Percentiles rank a stretch among this genome's conserved stretches.
Conservation (phyloP, 2,888 invertebrate species). For the Drosophila parthenogenetica region DNA sequence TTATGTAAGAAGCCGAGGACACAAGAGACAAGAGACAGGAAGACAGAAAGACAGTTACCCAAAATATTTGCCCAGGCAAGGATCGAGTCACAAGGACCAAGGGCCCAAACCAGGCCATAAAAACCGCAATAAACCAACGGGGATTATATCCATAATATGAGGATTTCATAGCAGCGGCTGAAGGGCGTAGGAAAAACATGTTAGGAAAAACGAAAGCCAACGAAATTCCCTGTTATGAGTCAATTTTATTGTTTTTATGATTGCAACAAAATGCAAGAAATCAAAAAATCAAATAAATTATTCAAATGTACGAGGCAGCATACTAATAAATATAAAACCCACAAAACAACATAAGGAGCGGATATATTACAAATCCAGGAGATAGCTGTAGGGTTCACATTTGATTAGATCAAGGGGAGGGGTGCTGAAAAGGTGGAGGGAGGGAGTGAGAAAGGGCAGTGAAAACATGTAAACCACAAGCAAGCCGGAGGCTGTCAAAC, state of each 20-base stretch:
- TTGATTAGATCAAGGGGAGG: conserved; percentile 46
- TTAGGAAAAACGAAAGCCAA: conserved; percentile 26
- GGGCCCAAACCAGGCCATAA: conserved; percentile 52
- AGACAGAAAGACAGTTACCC: conserved; percentile 9
- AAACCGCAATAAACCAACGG: conserved; percentile 78
- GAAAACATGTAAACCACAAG: conserved; percentile 22
- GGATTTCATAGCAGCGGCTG: conserved; percentile 52
- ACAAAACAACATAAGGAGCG: conserved; percentile 46
- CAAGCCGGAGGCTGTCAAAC: conserved; percentile 19
- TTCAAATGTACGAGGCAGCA: conserved; percentile 61
- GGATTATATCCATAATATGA: conserved; percentile 76
- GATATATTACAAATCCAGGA: conserved; percentile 21
- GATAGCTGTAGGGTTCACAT: conserved; percentile 26
- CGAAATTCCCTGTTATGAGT: conserved; percentile 16
- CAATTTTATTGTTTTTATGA: conserved; percentile 73
- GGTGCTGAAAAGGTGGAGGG: conserved; percentile 17
- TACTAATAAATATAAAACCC: conserved; percentile 55
- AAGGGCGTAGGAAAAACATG: conserved; percentile 20
- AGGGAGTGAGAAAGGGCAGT: not conserved
- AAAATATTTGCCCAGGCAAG: conserved; percentile 42
- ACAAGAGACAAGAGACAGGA: conserved; percentile 22
- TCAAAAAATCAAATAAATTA: conserved; percentile 83
- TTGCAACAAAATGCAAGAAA: conserved; percentile 67
- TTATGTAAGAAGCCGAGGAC: conserved; percentile 71
- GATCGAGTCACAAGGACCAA: conserved; percentile 16